phyloP scores from a whole-genome alignment of 2,113 vertebrate species.

The Ophthalmolycus amberensis region DNA sequence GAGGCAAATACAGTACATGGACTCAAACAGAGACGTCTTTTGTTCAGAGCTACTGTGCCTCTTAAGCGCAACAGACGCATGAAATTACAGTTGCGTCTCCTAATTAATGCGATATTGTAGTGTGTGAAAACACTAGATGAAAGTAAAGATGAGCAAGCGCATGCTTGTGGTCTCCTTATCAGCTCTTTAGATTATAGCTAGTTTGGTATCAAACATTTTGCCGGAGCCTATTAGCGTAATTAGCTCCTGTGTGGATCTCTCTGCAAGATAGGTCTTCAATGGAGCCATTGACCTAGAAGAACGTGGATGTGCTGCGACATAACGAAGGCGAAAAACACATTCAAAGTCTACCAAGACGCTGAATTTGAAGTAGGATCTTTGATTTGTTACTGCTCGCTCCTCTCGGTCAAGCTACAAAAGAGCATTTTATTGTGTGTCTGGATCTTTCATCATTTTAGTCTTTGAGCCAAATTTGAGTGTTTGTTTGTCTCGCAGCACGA shows the following conservation, averaged over 20 bases:
- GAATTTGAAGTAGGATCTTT: slow-evolving; percentile 30
- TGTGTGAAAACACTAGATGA: slow-evolving; percentile 33
- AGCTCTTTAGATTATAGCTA: slow-evolving; percentile 43
- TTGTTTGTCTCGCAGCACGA: background rate
- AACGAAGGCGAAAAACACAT: slow-evolving; percentile 52
- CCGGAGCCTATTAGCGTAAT: slow-evolving; percentile 69
- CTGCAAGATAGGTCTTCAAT: slow-evolving; percentile 60
- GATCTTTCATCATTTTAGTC: background rate
- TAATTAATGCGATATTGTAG: background rate
- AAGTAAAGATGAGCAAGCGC: slow-evolving; percentile 22
- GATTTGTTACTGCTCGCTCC: background rate
- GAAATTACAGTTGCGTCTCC: background rate
- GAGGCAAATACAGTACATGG: background rate
- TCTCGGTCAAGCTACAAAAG: background rate
- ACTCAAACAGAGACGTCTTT: background rate
- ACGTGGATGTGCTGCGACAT: slow-evolving; percentile 51
- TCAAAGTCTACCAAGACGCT: slow-evolving; percentile 20
- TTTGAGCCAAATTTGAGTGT: background rate
- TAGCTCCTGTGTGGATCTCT: slow-evolving; percentile 56
- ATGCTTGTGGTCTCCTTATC: slow-evolving; percentile 35
- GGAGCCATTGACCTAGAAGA: slow-evolving; percentile 66
- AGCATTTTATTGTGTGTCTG: background rate
- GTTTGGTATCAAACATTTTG: slow-evolving; percentile 63
- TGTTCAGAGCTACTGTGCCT: background rate
- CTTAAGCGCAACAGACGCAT: background rate